phyloP scores from a whole-genome alignment of 2,113 vertebrate species.

The Philantomba maxwellii region DNA sequence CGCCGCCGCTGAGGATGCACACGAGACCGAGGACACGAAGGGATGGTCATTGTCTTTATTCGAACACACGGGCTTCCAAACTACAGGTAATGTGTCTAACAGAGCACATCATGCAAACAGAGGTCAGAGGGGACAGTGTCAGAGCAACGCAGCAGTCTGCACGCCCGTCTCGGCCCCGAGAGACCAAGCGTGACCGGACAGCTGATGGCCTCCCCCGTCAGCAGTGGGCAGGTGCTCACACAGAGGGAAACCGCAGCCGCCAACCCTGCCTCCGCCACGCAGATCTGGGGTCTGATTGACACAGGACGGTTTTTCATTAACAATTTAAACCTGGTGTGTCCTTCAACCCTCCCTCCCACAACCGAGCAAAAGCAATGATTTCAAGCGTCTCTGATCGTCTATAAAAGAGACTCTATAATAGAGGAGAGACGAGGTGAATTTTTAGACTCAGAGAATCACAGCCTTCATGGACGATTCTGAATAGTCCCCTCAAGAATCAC shows the following conservation, averaged over 20 bases:
- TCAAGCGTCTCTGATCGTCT: slow-evolving; percentile 39
- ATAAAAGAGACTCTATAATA: background rate
- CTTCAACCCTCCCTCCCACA: background rate
- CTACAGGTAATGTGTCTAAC: slow-evolving; percentile 78
- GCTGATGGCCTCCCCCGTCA: background rate
- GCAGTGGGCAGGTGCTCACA: slow-evolving; percentile 24
- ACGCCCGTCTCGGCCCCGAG: slow-evolving; percentile 54
- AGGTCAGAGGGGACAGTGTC: slow-evolving; percentile 51
- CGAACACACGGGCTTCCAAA: slow-evolving; percentile 76
- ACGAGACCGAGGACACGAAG: background rate
- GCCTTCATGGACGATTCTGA: background rate
- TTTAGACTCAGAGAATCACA: slow-evolving; percentile 12
- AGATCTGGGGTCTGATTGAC: slow-evolving; percentile 27
- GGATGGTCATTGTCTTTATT: slow-evolving; percentile 79
- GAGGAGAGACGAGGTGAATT: background rate
- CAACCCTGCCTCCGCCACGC: slow-evolving; percentile 36
- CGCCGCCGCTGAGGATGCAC: background rate
- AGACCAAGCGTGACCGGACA: background rate
- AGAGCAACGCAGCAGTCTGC: slow-evolving; percentile 52
- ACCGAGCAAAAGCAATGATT: background rate
- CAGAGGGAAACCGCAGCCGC: slow-evolving; percentile 41
- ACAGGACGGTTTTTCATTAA: background rate
- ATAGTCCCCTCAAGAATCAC: background rate
- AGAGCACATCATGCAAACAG: slow-evolving; percentile 80
- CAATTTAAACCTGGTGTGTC: background rate